Conservation (phyloP, 2,888 invertebrate genomes). For the Oscheius sp. region DNA sequence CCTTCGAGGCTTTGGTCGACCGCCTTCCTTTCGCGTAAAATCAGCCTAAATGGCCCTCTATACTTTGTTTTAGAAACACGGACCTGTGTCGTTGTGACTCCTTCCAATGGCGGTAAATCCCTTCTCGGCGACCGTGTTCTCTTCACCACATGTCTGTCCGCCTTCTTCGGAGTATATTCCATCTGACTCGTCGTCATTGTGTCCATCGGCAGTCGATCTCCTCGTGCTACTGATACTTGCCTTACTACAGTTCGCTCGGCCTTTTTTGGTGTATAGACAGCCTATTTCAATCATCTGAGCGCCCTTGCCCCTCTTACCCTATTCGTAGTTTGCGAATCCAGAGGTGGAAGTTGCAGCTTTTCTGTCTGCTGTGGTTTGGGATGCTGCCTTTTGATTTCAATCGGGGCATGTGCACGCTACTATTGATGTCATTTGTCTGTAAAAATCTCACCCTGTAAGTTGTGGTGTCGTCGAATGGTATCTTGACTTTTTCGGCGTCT, state of each 20-base stretch:
- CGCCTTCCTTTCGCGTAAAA: slow-evolving; percentile 7
- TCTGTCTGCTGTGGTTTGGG: not conserved
- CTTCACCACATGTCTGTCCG: not conserved
- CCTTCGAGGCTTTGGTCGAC: not conserved
- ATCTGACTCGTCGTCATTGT: slow-evolving; percentile 1
- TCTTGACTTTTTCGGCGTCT: not conserved
- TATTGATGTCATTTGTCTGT: not conserved
- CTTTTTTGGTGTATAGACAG: slow-evolving; percentile 2
- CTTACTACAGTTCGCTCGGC: not conserved
- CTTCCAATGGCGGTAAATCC: slow-evolving; percentile 11
- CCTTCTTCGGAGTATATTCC: slow-evolving; percentile 18
- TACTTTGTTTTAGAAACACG: not conserved
- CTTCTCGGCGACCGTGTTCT: not conserved
- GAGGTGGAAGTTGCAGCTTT: slow-evolving; percentile 2
- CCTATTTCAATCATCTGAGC: not conserved
- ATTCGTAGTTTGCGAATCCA: slow-evolving; percentile 4
- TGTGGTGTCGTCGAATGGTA: slow-evolving; percentile 9
- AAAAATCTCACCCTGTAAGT: slow-evolving; percentile 4
- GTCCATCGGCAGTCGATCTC: not conserved
- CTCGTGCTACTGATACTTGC: not conserved
- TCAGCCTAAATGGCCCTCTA: slow-evolving; percentile 1
- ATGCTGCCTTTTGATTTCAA: slow-evolving; percentile 2
- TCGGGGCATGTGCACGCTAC: not conserved
- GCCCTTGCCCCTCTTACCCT: too few relatives aligned
- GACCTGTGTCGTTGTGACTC: slow-evolving; percentile 1